Conservation (phyloP, 1,140 invertebrate species). For the Hestina assimilis region DNA sequence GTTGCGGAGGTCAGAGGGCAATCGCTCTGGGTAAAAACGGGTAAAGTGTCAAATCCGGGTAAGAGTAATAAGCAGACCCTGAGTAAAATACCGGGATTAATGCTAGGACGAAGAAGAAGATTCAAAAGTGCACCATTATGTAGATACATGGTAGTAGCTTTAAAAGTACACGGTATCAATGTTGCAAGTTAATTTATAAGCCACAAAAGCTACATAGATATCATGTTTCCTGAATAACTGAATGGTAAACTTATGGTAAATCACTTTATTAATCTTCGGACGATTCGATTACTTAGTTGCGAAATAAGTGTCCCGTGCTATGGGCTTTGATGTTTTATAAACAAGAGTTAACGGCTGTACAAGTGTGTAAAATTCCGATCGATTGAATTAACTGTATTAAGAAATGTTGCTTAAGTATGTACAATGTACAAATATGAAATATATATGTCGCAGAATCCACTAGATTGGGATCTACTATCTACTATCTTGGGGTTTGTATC, state of each 20-base stretch:
- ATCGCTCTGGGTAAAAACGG: too few relatives aligned
- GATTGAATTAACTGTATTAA: neutral
- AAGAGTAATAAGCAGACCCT: too few relatives aligned
- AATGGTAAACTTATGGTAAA: constrained; percentile 2
- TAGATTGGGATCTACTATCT: too few relatives aligned
- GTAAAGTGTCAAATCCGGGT: too few relatives aligned
- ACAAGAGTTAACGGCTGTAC: neutral
- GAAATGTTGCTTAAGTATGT: neutral
- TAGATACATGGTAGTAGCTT: too few relatives aligned
- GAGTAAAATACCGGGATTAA: too few relatives aligned
- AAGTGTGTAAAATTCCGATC: neutral
- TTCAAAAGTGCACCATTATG: too few relatives aligned
- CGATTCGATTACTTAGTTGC: neutral
- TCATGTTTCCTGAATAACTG: constrained; percentile 8
- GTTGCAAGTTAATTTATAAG: neutral
- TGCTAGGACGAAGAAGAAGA: too few relatives aligned
- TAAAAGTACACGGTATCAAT: neutral
- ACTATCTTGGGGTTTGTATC: too few relatives aligned
- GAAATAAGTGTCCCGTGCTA: neutral
- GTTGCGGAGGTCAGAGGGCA: too few relatives aligned
- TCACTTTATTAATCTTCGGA: constrained; percentile 11
- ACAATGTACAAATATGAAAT: too few relatives aligned
- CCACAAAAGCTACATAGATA: neutral
- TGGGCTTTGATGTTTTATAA: neutral
- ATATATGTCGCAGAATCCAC: too few relatives aligned